These are phyloP conservation scores for Tachina fera DNA, from an alignment of 2,888 invertebrate species.

Conservation along the genomic window DNA sequence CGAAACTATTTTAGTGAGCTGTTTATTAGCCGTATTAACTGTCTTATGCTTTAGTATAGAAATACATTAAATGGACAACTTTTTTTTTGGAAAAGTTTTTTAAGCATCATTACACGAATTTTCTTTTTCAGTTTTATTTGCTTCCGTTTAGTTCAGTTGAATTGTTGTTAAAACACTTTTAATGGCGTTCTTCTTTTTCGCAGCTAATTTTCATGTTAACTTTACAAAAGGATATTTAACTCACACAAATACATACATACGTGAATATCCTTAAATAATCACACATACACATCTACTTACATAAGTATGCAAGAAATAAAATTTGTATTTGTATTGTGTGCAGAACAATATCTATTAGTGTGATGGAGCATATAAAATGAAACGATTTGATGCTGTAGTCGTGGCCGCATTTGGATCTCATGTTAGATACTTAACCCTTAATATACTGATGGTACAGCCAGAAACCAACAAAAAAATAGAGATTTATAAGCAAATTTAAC, in stretches of 20 bases:
- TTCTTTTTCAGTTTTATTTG: slow-evolving; percentile 1
- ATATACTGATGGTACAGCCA: too few species aligned
- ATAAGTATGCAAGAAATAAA: not conserved
- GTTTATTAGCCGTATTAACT: not conserved
- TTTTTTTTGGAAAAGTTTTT: slow-evolving; percentile 1
- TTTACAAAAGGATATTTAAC: slow-evolving; percentile 1
- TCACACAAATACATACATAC: not conserved
- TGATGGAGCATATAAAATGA: slow-evolving; percentile 13
- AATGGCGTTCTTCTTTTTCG: slow-evolving; percentile 13
- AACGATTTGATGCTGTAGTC: slow-evolving; percentile 22
- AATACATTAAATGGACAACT: not conserved
- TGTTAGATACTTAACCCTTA: not conserved
- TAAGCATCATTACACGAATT: slow-evolving; percentile 40
- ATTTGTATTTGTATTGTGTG: not conserved
- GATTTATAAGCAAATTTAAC: too few species aligned
- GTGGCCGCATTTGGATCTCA: slow-evolving; percentile 12
- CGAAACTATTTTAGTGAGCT: not conserved
- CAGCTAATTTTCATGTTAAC: slow-evolving; percentile 51
- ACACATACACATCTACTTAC: too few species aligned
- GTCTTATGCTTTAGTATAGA: not conserved
- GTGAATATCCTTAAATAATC: too few species aligned
- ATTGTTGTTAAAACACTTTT: slow-evolving; percentile 1
- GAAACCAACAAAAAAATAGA: too few species aligned
- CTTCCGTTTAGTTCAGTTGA: slow-evolving; percentile 1
- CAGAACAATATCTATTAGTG: slow-evolving; percentile 6